Evolutionary conservation across 2,888 invertebrate genomes (phyloP), one percentile per base, ranked within the genome.

Genomic region (Agriopis marginaria): DNA sequence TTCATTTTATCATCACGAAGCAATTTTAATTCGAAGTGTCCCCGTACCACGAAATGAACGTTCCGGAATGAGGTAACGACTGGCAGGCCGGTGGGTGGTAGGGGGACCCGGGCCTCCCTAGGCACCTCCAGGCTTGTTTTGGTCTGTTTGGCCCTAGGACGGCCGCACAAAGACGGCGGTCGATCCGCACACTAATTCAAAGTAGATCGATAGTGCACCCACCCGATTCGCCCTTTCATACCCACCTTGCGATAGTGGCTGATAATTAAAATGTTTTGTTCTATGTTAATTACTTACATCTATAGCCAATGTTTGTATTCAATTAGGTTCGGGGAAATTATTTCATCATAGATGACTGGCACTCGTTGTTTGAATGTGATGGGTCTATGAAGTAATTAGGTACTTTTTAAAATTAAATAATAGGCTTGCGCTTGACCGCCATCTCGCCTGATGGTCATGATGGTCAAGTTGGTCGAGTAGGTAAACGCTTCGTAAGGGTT

Each of bases 181-280:
- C 93, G 93, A 93, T 92, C 90, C 92, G 92, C 91, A 91, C 93
- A 93, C 93, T 93, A 93, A 94, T 94, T 93, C 92, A 91, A 91
- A 90, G 84, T 88, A 93, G 93, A 94, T 94, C 93, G 93, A 94
- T 94, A 94, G 89, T 90, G 92, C 92, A 90, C 89, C 91, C 90
- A 83, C 86, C 89, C 87, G 84, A 84, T 82, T 82, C 79, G 88
- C 90, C 92, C 89, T 92, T 93, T 92, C 84, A 88, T 82, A 88
- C 87, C 87, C 85, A 88, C 88, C 86, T 89, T 82, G 83, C 86
- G 84, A 87, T 85, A 67, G 71, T 82, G 77, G 76, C 75, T 81
- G 79, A 87, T 91, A 90, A 92, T 92, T 92, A 91, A 90, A 89
- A 87, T 85, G 85, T 86, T 86, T 85, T 84, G 79, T 80, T 79